Evolutionary conservation across 2,113 vertebrate genomes (phyloP), one percentile per base, ranked within the genome.

Genomic region (Atherinomorus stipes): DNA sequence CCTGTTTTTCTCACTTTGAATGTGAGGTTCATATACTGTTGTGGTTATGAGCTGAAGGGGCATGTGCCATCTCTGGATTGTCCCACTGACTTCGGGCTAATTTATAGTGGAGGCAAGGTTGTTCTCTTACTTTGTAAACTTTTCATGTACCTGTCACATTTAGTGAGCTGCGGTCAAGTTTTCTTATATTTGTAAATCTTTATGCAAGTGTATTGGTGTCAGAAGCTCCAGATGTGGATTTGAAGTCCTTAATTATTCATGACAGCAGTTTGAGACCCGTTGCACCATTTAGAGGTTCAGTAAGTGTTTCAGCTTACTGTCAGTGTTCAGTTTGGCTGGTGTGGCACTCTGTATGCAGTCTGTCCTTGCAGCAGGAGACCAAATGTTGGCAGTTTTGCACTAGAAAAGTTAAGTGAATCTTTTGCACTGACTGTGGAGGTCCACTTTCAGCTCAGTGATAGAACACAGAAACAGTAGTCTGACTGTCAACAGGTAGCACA

Each of bases 321-420:
- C 47, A 64, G 42, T 72, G 60, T 76, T 71, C 23, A 52, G 70
- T 31, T 62, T 59, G 71, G 82, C 58, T 50, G 50, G 60, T 12
- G 73, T 68, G 71, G 66, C 26, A 23, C 47, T 11, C 57, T 64
- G 11, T 26, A 44, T 31, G 54, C 83, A 1, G 13, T 31, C 79
- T 71, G 62, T 77, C 50, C 56, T 64, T 9, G 45, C 62, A 64
- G 38, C 52, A 56, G 23, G 60, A 71, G 61, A 79, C 66, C 86
- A 67, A 63, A 79, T 63, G 77, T 86, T 68, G 74, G 78, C 67
- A 34, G 74, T 71, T 85, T 81, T 88, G 79, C 85, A 86, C 85
- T 78, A 81, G 44, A 72, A 72, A 78, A 82, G 67, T 68, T 78
- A 28, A 66, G 71, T 49, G 42, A 42, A 31, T 40, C 61, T 51